Evolutionary conservation across 2,113 vertebrate genomes (phyloP).

Genomic region (Thunnus thynnus): DNA sequence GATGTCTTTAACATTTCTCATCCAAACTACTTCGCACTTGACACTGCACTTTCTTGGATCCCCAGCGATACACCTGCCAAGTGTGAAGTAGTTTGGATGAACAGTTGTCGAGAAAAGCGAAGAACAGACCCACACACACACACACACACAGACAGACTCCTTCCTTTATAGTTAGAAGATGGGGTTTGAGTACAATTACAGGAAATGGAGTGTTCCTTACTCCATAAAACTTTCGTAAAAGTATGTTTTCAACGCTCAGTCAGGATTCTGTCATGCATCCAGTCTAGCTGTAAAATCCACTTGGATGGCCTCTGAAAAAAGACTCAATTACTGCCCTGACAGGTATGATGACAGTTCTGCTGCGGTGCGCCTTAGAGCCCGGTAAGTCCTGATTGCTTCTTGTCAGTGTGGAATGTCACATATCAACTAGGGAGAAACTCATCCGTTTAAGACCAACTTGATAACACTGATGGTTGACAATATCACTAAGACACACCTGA

Average conservation of each 20-base stretch:
- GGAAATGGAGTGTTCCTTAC: not conserved
- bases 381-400: conserved; percentile 6
- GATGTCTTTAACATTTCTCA: too few relatives aligned
- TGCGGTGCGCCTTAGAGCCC: conserved; percentile 7
- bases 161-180: too few relatives aligned
- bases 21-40: too few relatives aligned
- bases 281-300: conserved; percentile 24
- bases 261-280: conserved; percentile 17
- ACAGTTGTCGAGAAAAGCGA: too few relatives aligned
- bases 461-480: conserved; percentile 1
- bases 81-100: too few relatives aligned
- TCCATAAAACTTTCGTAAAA: not conserved
- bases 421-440: not conserved
- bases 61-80: too few relatives aligned
- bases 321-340: conserved; percentile 30
- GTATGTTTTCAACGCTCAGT: not conserved
- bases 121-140: too few relatives aligned
- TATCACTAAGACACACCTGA: conserved; percentile 15
- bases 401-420: conserved; percentile 15
- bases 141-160: too few relatives aligned
- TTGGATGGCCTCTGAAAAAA: conserved; percentile 24
- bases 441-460: conserved; percentile 8
- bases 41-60: too few relatives aligned
- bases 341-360: conserved; percentile 34
- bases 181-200: too few relatives aligned